Evolutionary conservation across 1,140 invertebrate species (phyloP).

Genomic region (Gyrodactylus bullatarudis): DNA sequence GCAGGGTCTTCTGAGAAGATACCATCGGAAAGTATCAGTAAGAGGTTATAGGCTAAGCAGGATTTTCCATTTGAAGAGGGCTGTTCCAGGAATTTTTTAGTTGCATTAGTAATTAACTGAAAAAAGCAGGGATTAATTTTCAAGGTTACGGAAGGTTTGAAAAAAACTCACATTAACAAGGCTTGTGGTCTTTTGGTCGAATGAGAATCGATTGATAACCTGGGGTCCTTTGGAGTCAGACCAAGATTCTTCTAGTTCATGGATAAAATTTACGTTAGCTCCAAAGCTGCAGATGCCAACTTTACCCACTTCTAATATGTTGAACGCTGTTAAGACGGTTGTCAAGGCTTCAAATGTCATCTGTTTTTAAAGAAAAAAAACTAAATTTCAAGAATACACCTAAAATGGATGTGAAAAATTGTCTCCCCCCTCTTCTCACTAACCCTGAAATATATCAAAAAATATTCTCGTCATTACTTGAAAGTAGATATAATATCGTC

Average conservation of each 20-base stretch:
- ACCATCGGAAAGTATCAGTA: conserved; percentile 35
- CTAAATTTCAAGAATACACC: background rate
- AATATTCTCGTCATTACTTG: background rate
- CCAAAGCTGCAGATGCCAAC: conserved; percentile 52
- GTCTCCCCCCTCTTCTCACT: background rate
- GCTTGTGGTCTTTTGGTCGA: conserved; percentile 18
- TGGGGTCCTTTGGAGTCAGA: conserved; percentile 38
- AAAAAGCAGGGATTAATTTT: background rate
- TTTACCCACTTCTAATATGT: conserved; percentile 61
- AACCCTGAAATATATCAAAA: background rate
- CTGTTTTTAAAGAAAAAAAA: conserved; percentile 14
- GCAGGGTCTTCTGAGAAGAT: background rate
- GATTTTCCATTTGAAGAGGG: background rate
- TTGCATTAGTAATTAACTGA: background rate
- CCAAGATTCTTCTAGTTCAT: conserved; percentile 50
- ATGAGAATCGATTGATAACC: conserved; percentile 20
- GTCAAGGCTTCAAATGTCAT: conserved; percentile 72
- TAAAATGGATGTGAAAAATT: background rate
- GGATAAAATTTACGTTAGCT: conserved; percentile 40
- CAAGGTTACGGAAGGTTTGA: background rate
- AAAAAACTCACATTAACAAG: conserved; percentile 9
- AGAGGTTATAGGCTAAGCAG: conserved; percentile 27
- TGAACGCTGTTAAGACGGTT: conserved; percentile 55
- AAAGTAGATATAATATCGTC: background rate
- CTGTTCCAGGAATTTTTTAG: background rate